These are phyloP conservation scores for Dioctria rufipes DNA, from an alignment of 2,888 invertebrate genomes.

Conservation along the genomic window DNA sequence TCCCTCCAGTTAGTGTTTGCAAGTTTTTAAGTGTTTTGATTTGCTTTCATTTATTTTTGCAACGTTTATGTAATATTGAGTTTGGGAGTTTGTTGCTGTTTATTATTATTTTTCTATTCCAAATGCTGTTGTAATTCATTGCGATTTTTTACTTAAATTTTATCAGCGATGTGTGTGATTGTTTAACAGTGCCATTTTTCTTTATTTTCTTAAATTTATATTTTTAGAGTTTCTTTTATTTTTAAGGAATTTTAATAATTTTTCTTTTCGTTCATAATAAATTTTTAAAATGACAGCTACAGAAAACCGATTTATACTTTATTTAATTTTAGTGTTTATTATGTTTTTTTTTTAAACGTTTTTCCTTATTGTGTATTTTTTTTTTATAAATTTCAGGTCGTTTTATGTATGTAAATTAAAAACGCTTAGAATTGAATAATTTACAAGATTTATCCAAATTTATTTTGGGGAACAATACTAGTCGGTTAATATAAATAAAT, in stretches of 20 bases:
- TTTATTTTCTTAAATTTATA: neutral
- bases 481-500: neutral
- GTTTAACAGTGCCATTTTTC: slow-evolving; percentile 38
- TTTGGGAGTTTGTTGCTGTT: slow-evolving; percentile 3
- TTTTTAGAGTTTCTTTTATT: neutral
- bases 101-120: neutral
- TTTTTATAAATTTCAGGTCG: neutral
- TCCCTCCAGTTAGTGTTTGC: slow-evolving; percentile 1
- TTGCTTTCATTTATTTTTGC: neutral
- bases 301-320: slow-evolving; percentile 9
- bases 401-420: neutral
- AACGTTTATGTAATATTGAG: slow-evolving; percentile 20
- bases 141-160: neutral
- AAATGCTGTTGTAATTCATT: slow-evolving; percentile 11
- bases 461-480: neutral
- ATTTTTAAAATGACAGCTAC: slow-evolving; percentile 17
- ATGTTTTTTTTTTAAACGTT: neutral
- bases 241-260: slow-evolving; percentile 8
- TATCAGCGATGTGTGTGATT: slow-evolving; percentile 35
- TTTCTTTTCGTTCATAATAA: neutral
- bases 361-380: neutral
- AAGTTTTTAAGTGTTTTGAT: slow-evolving; percentile 24
- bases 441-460: neutral
- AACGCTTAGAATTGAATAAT: neutral
- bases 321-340: slow-evolving; percentile 7